phyloP scores from a whole-genome alignment of 2,113 vertebrate genomes.

The Edolisoma coerulescens region DNA sequence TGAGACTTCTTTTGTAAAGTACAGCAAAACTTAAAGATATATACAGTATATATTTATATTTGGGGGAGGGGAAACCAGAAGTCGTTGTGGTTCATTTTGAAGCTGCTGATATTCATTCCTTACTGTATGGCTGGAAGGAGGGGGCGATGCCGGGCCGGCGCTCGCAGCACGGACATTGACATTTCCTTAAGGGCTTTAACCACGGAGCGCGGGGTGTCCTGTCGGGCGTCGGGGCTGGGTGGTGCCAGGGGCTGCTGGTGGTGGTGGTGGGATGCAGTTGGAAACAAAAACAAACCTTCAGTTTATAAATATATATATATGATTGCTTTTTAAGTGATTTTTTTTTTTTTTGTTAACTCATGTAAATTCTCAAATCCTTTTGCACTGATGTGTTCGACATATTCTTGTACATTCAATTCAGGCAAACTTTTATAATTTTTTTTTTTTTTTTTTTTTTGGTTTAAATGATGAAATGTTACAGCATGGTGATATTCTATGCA shows the following conservation, averaged over 20 bases:
- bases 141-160: slow-evolving; percentile 44
- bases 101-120: slow-evolving; percentile 79
- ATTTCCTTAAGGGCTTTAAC: slow-evolving; percentile 76
- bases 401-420: slow-evolving; percentile 81
- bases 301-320: slow-evolving; percentile 70
- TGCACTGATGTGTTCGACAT: slow-evolving; percentile 93
- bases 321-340: slow-evolving; percentile 83
- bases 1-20: slow-evolving; percentile 77
- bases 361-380: slow-evolving; percentile 89
- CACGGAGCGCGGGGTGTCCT: slow-evolving; percentile 14
- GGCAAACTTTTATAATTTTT: slow-evolving; percentile 84
- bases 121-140: slow-evolving; percentile 70
- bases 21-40: slow-evolving; percentile 76
- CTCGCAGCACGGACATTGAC: slow-evolving; percentile 28
- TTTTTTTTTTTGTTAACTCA: slow-evolving; percentile 72
- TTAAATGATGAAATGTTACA: slow-evolving; percentile 74
- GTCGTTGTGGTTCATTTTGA: slow-evolving; percentile 75
- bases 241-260: background rate
- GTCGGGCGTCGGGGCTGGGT: background rate
- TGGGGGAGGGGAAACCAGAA: slow-evolving; percentile 70
- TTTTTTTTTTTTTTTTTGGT: slow-evolving; percentile 55
- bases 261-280: slow-evolving; percentile 61
- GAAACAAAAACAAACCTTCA: slow-evolving; percentile 41
- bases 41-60: slow-evolving; percentile 83
- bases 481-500: slow-evolving; percentile 99